Evolutionary conservation across 2,113 vertebrate species (phyloP), one percentile per base, ranked within the genome.

Genomic region (Oryzias woworae): DNA sequence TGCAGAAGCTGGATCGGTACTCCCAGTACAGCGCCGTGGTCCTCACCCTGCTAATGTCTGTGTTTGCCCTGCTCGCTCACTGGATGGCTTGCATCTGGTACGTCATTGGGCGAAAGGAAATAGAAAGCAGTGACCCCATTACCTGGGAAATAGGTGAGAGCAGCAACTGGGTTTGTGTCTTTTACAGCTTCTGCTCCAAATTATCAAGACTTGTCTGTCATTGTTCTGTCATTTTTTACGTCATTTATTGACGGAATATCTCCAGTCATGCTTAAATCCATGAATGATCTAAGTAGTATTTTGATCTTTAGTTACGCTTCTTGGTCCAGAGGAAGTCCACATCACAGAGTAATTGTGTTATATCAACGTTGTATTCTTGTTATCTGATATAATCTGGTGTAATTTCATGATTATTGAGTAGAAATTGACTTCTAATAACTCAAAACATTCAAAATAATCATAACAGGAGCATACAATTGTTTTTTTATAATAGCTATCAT

Each of bases 131-230:
- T 7, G 93, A 98, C 73, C 94, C 94, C 0, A 88, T 91, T 49
- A 96, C 93, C 78, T 98, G 96, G 96, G 95, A 97, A 78, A 98
- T 98, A 31, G 96, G 97, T 98, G 90, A 95, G 95, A 17, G 5
- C 10, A 17, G 26, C 23, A 24, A 55, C 41, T 50, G 7, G 26
- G 26, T 28, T 28, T 20, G 20, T 51, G 13, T 20, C 12, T 60
- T 10, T 50, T 4, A 65, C 20, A 20, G 47, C 28, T 41, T 8
- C 16, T 26, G 47, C 4, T 41, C 18, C n/a, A 16, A 61, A 46
- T 64, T 46, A 46, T 44, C 14, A 42, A n/a, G 50, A 7, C 51
- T 15, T 53, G 54, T 16, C 28, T 59, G 14, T 20, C 43, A 5
- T 15, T 24, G 14, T 5, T 41, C 28, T 41, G 36, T 16, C 28